A percentile compares a stretch with the other conserved stretches of the same genome.
These are phyloP conservation scores for Candidula unifasciata DNA, from an alignment of 2,888 invertebrate genomes.

Conservation along the genomic window DNA sequence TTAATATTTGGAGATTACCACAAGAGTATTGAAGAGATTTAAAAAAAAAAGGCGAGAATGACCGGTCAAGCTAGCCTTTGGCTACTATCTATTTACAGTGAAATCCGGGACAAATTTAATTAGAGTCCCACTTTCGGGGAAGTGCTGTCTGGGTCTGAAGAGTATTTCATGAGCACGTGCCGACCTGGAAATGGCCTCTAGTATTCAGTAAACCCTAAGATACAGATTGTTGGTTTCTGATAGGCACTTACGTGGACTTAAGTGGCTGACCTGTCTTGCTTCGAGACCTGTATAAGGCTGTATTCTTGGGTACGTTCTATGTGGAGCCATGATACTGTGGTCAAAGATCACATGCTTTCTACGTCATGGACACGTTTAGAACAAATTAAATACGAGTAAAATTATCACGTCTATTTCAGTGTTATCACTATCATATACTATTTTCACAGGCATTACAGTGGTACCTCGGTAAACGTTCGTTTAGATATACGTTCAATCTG, in stretches of 20 bases:
- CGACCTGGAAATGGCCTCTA: background rate
- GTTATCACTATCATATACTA: too few species aligned
- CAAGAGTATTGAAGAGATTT: background rate
- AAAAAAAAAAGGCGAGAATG: background rate
- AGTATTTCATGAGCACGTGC: slow-evolving; percentile 28
- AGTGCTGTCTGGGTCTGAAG: slow-evolving; percentile 1
- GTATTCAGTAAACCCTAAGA: background rate
- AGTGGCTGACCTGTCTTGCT: background rate
- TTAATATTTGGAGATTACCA: too few species aligned
- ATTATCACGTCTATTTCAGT: too few species aligned
- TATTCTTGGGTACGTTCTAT: background rate
- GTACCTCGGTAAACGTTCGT: too few species aligned
- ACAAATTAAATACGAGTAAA: too few species aligned
- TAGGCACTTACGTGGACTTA: slow-evolving; percentile 3
- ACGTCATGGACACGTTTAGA: too few species aligned
- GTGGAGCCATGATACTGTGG: too few species aligned
- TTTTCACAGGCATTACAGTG: too few species aligned
- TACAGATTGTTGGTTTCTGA: background rate
- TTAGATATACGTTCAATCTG: too few species aligned
- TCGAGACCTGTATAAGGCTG: background rate
- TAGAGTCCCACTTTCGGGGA: background rate
- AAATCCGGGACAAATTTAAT: slow-evolving; percentile 12
- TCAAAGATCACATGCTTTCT: too few species aligned
- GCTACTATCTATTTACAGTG: background rate
- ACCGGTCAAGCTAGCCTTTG: background rate